Evolutionary conservation across 2,113 vertebrate genomes (phyloP), one percentile per base, ranked within the genome.

Genomic region (Pseudopodoces humilis): DNA sequence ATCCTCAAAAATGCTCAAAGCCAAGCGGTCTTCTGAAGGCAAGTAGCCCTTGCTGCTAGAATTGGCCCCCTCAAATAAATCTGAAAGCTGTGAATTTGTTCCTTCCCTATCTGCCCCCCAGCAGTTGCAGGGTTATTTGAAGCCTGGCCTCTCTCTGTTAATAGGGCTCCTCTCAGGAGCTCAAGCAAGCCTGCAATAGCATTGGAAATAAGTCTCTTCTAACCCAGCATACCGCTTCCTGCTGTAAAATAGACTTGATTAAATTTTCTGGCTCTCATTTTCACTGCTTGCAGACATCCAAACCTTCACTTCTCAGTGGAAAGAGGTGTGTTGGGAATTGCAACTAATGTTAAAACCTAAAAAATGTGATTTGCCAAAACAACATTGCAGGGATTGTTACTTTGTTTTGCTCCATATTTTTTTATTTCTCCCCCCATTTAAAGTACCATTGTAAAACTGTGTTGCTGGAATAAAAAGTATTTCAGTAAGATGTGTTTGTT

Each of bases 161-260:
- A 82, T 55, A 79, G 84, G 62, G 35, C 67, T 89, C 33, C 87
- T 97, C 81, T 94, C 84, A 89, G 74, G 74, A 85, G 69, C 74
- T 94, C 62, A 89, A 92, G 49, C 47, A 21, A 92, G 81, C 76
- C 71, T 93, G 76, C 68, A 78, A 47, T 82, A 88, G 69, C 35
- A 5, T 49, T 94, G 91, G 70, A 94, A 95, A 69, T 89, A 94
- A 94, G 89, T 78, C 70, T 82, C 18, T 83, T 88, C 65, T 89
- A 93, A 53, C 80, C 60, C 56, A 60, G 58, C 46, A 20, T 71
- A 90, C 94, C 11, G 31, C 70, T 95, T 96, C 89, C 87, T 94
- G 81, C 63, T 87, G 55, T 92, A 94, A 95, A 95, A 90, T 39
- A 85, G 74, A 58, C 83, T 95, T 95, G 93, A 95, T 94, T 92